Base-by-base conservation (phyloP, 2,113 vertebrate species). In the Setophaga coronata region DNA sequence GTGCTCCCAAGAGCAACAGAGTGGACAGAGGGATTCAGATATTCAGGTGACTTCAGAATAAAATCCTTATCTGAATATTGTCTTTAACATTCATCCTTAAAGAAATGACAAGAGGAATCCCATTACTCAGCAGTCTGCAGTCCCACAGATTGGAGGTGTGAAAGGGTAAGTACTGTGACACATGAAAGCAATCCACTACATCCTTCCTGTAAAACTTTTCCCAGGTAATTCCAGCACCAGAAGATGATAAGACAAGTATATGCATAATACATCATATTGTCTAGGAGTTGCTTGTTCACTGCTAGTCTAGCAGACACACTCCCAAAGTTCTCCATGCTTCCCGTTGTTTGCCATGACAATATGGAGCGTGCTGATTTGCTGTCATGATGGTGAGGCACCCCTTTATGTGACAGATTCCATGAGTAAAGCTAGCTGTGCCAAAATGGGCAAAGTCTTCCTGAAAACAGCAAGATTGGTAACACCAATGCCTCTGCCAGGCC, bases 261-360 rank as follows among this genome's bases (percentile, higher is more conserved):
- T 17, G 4, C 3, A 1, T 57, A 48, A 31, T 48, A 15, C 13
- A 18, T n/a, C 34, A 18, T 26, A 51, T 6, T 50, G 10, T 43
- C 31, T 20, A 12, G 51, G 24, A 81, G 42, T 7, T 69, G 5
- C 7, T 69, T 51, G 12, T 29, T 81, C 24, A 25, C 20, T 42
- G 4, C 14, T 31, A 29, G 48, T 33, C 36, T 69, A 61, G 48
- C 50, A 87, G 73, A 38, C 34, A 12, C 0, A 4, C 12, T 84
- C 60, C 38, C 43, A 54, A 77, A 87, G 15, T 24, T n/a, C 40
- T 83, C 53, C 61, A 12, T 5, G 2, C 12, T 74, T 31, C 38
- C 29, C 2, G 3, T 58, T 1, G 0, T 54, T 72, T 84, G 33
- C 16, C 9, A 2, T 72, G 54, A 45, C 6, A 56, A 31, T 17